Percentiles rank a stretch among this genome's conserved stretches.
These are phyloP conservation scores for Pocillopora grandis DNA, from an alignment of 92 coral and sea anemone genomes.

Conservation along the genomic window DNA sequence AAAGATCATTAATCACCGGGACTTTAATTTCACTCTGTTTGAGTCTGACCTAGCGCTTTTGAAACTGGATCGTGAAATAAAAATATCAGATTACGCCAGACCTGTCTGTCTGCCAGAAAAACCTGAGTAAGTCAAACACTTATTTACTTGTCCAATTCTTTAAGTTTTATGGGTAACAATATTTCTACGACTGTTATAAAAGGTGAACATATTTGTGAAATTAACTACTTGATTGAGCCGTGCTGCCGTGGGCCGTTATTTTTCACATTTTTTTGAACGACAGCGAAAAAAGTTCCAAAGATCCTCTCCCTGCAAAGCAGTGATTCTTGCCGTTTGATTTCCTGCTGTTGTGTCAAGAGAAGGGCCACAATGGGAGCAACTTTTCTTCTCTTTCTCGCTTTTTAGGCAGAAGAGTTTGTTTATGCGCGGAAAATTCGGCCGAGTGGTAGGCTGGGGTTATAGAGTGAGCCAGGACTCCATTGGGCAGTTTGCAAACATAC, in stretches of 20 bases:
- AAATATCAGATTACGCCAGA: slow-evolving; percentile 72
- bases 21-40: slow-evolving; percentile 60
- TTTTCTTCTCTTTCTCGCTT: neutral
- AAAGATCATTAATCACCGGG: slow-evolving; percentile 74
- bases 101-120: slow-evolving; percentile 90
- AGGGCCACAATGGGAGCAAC: too few relatives aligned
- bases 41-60: slow-evolving; percentile 89
- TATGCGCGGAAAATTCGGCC: slow-evolving; percentile 74
- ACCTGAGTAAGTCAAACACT: slow-evolving; percentile 53
- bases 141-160: too few relatives aligned
- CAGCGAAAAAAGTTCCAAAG: too few relatives aligned
- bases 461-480: slow-evolving; percentile 28
- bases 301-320: too few relatives aligned
- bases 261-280: too few relatives aligned
- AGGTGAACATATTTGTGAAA: too few relatives aligned
- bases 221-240: too few relatives aligned
- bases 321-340: too few relatives aligned
- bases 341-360: too few relatives aligned
- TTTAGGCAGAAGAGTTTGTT: slow-evolving; percentile 64
- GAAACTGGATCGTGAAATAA: slow-evolving; percentile 73
- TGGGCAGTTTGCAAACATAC: slow-evolving; percentile 62
- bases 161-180: too few relatives aligned
- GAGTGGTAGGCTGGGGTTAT: slow-evolving; percentile 96
- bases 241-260: too few relatives aligned
- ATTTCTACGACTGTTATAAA: too few relatives aligned